Evolutionary conservation across 2,113 vertebrate genomes (phyloP).

Genomic region (Pungitius pungitius): DNA sequence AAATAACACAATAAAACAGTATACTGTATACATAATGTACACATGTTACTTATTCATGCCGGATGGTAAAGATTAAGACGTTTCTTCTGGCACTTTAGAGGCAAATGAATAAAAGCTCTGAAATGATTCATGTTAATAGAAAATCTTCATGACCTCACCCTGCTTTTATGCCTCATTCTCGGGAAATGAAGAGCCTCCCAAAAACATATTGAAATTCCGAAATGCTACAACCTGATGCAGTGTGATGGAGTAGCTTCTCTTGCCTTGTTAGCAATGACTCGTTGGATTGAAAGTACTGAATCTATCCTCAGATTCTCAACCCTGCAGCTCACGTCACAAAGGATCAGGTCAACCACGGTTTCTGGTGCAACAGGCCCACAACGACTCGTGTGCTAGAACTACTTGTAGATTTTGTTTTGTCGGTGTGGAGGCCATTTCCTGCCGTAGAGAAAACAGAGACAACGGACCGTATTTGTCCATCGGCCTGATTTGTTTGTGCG

Average conservation of each 20-base stretch:
- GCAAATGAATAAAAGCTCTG: background rate
- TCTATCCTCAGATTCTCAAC: background rate
- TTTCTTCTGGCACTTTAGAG: background rate
- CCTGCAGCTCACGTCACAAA: background rate
- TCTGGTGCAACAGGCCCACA: conserved; percentile 5
- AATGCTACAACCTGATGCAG: background rate
- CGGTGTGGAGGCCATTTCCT: background rate
- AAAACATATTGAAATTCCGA: conserved; percentile 2
- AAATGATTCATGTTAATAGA: conserved; percentile 5
- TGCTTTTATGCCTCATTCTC: conserved; percentile 2
- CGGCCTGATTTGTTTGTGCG: conserved; percentile 1
- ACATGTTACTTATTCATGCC: background rate
- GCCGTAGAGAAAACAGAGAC: conserved; percentile 5
- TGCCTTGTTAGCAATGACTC: background rate
- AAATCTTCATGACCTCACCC: conserved; percentile 8
- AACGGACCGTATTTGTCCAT: background rate
- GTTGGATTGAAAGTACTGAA: background rate
- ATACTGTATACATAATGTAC: background rate
- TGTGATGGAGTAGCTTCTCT: background rate
- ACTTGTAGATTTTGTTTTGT: background rate
- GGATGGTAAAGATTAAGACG: background rate
- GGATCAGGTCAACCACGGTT: conserved; percentile 5
- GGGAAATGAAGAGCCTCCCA: background rate
- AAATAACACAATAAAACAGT: background rate
- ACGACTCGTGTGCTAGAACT: background rate